Percentiles rank a stretch among this genome's conserved stretches.
These are phyloP conservation scores for Ailuropoda melanoleuca DNA, from an alignment of 2,113 vertebrate genomes.

Conservation along the genomic window DNA sequence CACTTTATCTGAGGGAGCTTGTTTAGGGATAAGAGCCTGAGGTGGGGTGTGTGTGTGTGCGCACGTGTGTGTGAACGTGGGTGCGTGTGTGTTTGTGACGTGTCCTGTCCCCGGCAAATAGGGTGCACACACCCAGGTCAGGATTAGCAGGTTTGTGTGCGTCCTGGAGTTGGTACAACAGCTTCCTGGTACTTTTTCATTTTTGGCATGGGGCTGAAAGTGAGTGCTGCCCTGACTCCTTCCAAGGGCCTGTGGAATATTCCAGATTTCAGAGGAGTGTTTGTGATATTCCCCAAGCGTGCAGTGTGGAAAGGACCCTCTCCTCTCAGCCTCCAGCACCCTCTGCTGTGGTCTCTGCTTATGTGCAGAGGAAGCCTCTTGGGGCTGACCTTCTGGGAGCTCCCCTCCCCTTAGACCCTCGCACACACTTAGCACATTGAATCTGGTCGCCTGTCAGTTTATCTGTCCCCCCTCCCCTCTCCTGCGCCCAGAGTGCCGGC, in stretches of 20 bases:
- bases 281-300: background rate
- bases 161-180: background rate
- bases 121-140: rapidly evolving
- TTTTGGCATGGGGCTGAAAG: background rate
- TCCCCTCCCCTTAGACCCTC: background rate
- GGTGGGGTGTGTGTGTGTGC: background rate
- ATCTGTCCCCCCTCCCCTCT: background rate
- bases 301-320: background rate
- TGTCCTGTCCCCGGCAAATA: background rate
- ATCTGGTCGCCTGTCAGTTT: background rate
- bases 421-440: background rate
- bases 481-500: rapidly evolving
- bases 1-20: background rate
- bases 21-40: background rate
- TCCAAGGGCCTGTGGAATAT: background rate
- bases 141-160: background rate
- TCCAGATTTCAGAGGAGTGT: background rate
- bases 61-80: no score
- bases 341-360: background rate
- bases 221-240: background rate
- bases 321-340: background rate
- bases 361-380: background rate
- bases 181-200: background rate
- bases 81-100: rapidly evolving
- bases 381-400: rapidly evolving